These are phyloP conservation scores for Sisyra nigra DNA, from an alignment of 2,888 invertebrate species.

Conservation along the genomic window DNA sequence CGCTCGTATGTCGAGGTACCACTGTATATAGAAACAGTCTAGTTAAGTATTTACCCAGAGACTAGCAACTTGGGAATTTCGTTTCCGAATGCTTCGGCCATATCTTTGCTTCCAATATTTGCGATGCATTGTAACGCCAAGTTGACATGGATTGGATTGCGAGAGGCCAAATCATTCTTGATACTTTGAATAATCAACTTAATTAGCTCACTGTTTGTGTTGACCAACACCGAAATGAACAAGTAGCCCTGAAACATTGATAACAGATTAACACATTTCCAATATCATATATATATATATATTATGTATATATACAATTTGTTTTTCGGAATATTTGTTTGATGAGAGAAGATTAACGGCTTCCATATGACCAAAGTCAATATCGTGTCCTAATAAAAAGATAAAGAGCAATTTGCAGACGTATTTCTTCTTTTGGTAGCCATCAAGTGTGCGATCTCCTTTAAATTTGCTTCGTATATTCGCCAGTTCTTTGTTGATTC, in stretches of 20 bases:
- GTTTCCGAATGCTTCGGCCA: constrained; percentile 98
- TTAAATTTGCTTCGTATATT: constrained; percentile 99
- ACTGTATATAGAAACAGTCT: too few relatives aligned
- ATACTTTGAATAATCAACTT: constrained; percentile 98
- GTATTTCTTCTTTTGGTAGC: constrained; percentile 99
- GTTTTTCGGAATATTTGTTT: constrained; percentile 99
- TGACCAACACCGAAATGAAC: constrained; percentile 98
- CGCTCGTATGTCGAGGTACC: too few relatives aligned
- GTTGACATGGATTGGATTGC: constrained; percentile 97
- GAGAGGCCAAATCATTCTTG: constrained; percentile 91
- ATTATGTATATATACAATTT: constrained; percentile 51
- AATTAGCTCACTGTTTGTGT: constrained; percentile 97
- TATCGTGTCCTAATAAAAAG: constrained; percentile 97
- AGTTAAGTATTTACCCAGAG: constrained; percentile 59
- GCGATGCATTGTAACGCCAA: constrained; percentile 98
- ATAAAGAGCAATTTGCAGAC: constrained; percentile 99
- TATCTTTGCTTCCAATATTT: constrained; percentile 97
- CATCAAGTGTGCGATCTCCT: constrained; percentile 99
- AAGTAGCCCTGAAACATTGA: constrained; percentile 71
- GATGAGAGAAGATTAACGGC: constrained; percentile 98
- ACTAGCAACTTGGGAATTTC: constrained; percentile 98
- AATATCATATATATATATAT: neutral
- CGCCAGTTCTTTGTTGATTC: constrained; percentile 98
- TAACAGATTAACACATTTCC: constrained; percentile 8
- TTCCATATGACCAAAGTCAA: constrained; percentile 99